Evolutionary conservation across 2,113 vertebrate genomes (phyloP).

Genomic region (Machaerirhynchus nigripectus): DNA sequence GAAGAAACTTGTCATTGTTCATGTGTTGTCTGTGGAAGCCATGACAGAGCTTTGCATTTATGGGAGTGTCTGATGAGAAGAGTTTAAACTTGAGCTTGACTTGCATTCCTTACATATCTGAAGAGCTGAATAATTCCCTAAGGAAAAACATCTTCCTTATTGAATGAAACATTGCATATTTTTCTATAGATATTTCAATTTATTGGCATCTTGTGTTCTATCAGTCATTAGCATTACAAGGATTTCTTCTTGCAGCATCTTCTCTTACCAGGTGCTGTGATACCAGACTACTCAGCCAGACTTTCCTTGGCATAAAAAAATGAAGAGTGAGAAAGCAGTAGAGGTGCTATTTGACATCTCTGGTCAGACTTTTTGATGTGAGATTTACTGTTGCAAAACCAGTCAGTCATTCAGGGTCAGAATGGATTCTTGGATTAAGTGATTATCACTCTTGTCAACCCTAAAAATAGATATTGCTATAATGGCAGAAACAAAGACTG

Average conservation of each 20-base stretch:
- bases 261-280: background rate
- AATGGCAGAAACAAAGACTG: background rate
- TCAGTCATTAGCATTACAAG: background rate
- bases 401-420: conserved; percentile 4
- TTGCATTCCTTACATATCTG: background rate
- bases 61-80: background rate
- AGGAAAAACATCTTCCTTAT: background rate
- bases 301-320: background rate
- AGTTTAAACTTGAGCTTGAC: background rate
- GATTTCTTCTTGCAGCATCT: background rate
- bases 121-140: background rate
- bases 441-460: conserved; percentile 11
- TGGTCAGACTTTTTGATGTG: background rate
- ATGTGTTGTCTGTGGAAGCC: background rate
- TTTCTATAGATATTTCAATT: background rate
- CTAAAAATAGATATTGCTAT: conserved; percentile 8
- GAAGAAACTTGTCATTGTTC: background rate
- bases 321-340: background rate
- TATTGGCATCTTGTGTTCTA: background rate
- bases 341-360: background rate
- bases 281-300: background rate
- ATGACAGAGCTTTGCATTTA: background rate
- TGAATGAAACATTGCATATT: background rate
- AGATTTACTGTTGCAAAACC: conserved; percentile 6
- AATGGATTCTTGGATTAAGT: conserved; percentile 43